Evolutionary conservation across 2,113 vertebrate genomes (phyloP).

Genomic region (Megaceryle maxima): DNA sequence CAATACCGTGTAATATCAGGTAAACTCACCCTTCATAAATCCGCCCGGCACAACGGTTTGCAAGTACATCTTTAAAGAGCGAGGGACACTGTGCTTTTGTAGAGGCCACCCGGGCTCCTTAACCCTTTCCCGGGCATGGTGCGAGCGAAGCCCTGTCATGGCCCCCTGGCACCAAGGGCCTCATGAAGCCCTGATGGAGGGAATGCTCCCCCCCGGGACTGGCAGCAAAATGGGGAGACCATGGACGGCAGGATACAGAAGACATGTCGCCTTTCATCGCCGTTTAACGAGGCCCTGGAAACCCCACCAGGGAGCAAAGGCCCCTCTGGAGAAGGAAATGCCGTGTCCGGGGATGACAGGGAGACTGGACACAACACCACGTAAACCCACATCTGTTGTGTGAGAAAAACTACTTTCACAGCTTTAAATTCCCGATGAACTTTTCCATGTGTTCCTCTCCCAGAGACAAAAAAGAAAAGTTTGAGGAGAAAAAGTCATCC

Average conservation of each 20-base stretch:
- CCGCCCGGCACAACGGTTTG: conserved; percentile 4
- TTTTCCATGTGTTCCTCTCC: conserved; percentile 20
- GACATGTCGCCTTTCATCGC: background rate
- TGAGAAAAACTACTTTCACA: background rate
- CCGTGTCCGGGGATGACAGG: background rate
- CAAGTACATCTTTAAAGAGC: conserved; percentile 38
- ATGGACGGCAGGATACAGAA: background rate
- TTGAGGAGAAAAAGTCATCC: background rate
- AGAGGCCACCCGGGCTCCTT: background rate
- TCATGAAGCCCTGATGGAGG: background rate
- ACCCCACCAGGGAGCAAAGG: background rate
- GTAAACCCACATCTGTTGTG: conserved; percentile 3
- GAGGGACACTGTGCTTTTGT: background rate
- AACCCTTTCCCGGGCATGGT: conserved; percentile 47
- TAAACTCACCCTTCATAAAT: conserved; percentile 63
- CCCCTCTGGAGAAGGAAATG: conserved; percentile 26
- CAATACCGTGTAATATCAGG: conserved; percentile 70
- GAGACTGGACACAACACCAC: background rate
- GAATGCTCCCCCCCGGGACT: rapidly evolving
- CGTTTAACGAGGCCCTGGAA: conserved; percentile 14
- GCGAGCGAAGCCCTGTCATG: background rate
- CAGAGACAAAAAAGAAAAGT: background rate
- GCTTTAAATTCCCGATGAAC: conserved; percentile 21
- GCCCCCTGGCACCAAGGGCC: background rate
- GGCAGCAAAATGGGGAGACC: background rate